Conservation (phyloP, 2,888 invertebrate species). For the Cordilura impudica region DNA sequence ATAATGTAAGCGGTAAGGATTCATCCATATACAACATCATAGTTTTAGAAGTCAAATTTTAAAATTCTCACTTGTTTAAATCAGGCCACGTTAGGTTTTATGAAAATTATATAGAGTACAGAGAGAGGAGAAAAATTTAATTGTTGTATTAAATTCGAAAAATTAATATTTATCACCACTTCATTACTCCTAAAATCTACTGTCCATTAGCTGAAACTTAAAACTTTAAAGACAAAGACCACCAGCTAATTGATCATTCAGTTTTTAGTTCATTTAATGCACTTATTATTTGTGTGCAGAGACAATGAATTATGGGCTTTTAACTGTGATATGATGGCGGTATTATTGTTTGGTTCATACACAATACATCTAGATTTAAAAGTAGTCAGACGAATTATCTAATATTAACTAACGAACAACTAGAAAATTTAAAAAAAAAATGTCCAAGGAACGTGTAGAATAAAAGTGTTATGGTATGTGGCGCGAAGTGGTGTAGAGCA, state of each 20-base stretch:
- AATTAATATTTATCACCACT: neutral
- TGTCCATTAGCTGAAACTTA: constrained; percentile 29
- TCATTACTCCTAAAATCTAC: neutral
- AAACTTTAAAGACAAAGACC: constrained; percentile 48
- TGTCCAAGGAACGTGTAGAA: constrained; percentile 11
- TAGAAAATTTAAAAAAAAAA: neutral
- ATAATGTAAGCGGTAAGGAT: too few relatives aligned
- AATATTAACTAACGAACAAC: constrained; percentile 6
- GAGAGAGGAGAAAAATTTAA: too few relatives aligned
- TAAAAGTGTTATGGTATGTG: neutral
- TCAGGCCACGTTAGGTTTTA: too few relatives aligned
- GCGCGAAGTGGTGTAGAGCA: neutral
- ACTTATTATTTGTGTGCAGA: neutral
- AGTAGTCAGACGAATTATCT: constrained; percentile 45
- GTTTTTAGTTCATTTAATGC: constrained; percentile 14
- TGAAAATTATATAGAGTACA: too few relatives aligned
- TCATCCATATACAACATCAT: too few relatives aligned
- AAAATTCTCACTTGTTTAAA: too few relatives aligned
- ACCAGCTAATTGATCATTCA: constrained; percentile 46
- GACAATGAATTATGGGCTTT: constrained; percentile 46
- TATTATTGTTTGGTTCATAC: constrained; percentile 48
- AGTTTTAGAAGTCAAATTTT: too few relatives aligned
- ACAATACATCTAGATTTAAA: constrained; percentile 53
- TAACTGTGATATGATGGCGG: constrained; percentile 39
- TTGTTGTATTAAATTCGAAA: too few relatives aligned